Percentiles rank a stretch among this genome's conserved stretches.
These are phyloP conservation scores for Styela plicata DNA, from an alignment of 23 tunicate genomes.

Conservation along the genomic window DNA sequence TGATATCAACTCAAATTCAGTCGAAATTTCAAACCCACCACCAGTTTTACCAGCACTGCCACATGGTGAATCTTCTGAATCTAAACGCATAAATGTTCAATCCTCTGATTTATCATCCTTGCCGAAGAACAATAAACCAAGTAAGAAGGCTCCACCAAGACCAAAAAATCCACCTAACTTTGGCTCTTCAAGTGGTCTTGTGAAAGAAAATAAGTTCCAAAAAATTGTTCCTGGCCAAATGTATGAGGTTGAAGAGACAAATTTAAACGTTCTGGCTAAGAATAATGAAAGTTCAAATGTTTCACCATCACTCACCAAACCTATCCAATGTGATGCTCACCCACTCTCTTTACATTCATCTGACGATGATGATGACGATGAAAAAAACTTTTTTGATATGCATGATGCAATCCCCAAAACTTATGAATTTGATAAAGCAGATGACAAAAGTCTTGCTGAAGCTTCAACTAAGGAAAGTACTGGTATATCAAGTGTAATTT, in stretches of 20 bases:
- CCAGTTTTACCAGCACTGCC: neutral
- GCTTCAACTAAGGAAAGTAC: neutral
- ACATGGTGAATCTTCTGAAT: neutral
- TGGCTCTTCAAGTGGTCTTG: neutral
- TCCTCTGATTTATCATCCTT: neutral
- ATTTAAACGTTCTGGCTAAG: neutral
- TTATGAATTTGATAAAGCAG: neutral
- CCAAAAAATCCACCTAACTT: neutral
- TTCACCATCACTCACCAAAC: neutral
- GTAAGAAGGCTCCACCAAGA: neutral
- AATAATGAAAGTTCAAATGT: neutral
- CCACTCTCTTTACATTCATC: neutral
- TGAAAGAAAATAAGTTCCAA: no score
- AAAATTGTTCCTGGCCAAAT: neutral
- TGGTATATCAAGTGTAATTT: constrained; percentile 27
- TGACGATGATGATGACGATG: neutral
- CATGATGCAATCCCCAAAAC: neutral
- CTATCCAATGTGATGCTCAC: neutral
- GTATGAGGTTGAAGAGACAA: neutral
- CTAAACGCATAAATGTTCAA: neutral
- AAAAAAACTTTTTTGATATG: no score
- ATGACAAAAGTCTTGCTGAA: neutral
- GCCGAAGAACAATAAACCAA: neutral
- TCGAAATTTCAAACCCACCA: neutral
- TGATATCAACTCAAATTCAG: neutral